These are phyloP conservation scores for Tursiops truncatus DNA, from an alignment of 2,113 vertebrate genomes.

Conservation along the genomic window DNA sequence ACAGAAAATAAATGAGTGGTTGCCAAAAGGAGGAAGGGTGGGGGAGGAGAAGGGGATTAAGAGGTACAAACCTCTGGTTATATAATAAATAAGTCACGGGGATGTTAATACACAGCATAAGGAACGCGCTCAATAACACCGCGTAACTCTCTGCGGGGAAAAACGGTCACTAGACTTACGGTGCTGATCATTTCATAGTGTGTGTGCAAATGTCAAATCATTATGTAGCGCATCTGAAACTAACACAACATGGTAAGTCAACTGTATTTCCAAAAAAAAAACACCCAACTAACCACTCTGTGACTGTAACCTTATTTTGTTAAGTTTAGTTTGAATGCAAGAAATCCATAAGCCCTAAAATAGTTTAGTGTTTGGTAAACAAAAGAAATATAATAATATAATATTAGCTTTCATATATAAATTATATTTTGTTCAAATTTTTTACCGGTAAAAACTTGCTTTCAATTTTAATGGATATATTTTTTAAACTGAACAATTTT, in stretches of 20 bases:
- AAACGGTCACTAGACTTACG: too few relatives aligned
- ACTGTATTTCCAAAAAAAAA: background rate
- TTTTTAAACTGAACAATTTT: background rate
- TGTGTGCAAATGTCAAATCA: background rate
- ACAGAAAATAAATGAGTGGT: background rate
- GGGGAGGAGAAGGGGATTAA: background rate
- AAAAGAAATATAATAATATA: background rate
- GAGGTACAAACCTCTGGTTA: background rate
- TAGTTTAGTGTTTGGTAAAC: background rate
- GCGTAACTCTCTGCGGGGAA: background rate
- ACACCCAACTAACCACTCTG: background rate
- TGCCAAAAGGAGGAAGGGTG: too few relatives aligned
- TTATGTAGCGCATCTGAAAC: background rate
- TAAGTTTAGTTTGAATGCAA: background rate
- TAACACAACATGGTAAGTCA: background rate
- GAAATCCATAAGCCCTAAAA: background rate
- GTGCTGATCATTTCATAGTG: background rate
- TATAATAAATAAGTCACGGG: background rate
- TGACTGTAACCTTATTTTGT: background rate
- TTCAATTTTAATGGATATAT: background rate
- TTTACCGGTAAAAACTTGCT: conserved; percentile 4
- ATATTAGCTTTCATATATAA: background rate
- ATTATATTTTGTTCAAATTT: background rate
- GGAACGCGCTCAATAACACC: too few relatives aligned
- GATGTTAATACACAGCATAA: background rate